These are phyloP conservation scores for Doryteuthis pealeii DNA, from an alignment of 1,140 invertebrate genomes.

Conservation along the genomic window DNA sequence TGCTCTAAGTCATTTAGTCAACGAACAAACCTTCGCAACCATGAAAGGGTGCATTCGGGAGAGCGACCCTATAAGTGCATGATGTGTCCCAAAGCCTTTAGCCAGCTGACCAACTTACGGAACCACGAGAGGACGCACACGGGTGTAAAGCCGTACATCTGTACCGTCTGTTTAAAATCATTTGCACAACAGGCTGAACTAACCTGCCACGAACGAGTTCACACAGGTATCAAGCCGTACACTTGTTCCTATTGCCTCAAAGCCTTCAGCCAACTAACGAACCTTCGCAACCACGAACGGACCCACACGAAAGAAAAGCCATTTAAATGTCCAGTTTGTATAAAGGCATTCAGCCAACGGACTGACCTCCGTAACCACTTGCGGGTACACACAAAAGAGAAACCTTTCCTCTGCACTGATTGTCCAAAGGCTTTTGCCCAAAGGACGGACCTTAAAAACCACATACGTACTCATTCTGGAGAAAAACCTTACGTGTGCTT, in stretches of 20 bases:
- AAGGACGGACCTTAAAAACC: constrained; percentile 18
- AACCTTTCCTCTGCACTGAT: constrained; percentile 51
- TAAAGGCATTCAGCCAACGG: constrained; percentile 18
- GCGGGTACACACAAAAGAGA: constrained; percentile 52
- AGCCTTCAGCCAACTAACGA: constrained; percentile 91
- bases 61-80: constrained; percentile 49
- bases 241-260: constrained; percentile 51
- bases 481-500: constrained; percentile 52
- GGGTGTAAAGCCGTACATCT: constrained; percentile 51
- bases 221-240: constrained; percentile 90
- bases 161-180: constrained; percentile 51
- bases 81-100: constrained; percentile 48
- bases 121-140: constrained; percentile 53
- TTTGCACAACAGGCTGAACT: constrained; percentile 89
- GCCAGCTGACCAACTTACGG: constrained; percentile 30
- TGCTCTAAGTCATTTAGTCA: constrained; percentile 8
- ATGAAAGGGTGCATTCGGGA: background rate
- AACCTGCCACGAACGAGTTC: constrained; percentile 91
- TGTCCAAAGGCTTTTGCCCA: constrained; percentile 42
- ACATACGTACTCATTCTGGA: constrained; percentile 48
- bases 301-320: constrained; percentile 25
- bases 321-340: constrained; percentile 19
- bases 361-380: constrained; percentile 17
- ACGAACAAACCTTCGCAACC: constrained; percentile 4
- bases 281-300: constrained; percentile 74